These are phyloP conservation scores for Alligator mississippiensis DNA, from an alignment of 2,113 vertebrate genomes.

Conservation along the genomic window DNA sequence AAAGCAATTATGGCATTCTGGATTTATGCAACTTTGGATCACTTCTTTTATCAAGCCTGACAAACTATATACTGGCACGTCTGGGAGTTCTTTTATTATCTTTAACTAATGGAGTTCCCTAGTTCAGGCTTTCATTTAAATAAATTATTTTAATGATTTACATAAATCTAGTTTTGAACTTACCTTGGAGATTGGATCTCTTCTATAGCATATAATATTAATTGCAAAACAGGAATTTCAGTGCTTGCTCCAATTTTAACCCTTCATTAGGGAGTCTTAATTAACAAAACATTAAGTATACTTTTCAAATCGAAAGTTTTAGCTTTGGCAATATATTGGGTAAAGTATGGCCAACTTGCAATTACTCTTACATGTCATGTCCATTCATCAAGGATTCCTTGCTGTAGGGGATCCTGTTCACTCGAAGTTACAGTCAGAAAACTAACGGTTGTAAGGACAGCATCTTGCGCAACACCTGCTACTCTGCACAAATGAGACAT, in stretches of 20 bases:
- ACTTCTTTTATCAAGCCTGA: slow-evolving; percentile 21
- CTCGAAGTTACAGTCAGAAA: not conserved
- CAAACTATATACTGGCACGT: not conserved
- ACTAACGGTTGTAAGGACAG: not conserved
- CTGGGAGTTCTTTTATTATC: slow-evolving; percentile 12
- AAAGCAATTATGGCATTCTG: not conserved
- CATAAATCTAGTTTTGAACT: not conserved
- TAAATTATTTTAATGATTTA: slow-evolving; percentile 14
- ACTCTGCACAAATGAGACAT: too few species aligned
- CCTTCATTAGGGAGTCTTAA: not conserved
- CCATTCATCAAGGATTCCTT: not conserved
- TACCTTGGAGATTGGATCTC: not conserved
- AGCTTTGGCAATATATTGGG: not conserved
- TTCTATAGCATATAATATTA: not conserved
- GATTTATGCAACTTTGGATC: not conserved
- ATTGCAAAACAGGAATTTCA: not conserved
- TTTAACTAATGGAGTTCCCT: not conserved
- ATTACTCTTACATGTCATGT: not conserved
- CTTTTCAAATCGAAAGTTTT: not conserved
- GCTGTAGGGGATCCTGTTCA: not conserved
- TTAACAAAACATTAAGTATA: not conserved
- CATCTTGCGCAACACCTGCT: not conserved
- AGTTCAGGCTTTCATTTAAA: slow-evolving; percentile 13
- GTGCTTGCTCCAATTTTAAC: not conserved
- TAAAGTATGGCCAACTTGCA: not conserved